Evolutionary conservation across 2,797 vertebrate genomes (phyloP).

Genomic region (Acipenser transmontanus): DNA sequence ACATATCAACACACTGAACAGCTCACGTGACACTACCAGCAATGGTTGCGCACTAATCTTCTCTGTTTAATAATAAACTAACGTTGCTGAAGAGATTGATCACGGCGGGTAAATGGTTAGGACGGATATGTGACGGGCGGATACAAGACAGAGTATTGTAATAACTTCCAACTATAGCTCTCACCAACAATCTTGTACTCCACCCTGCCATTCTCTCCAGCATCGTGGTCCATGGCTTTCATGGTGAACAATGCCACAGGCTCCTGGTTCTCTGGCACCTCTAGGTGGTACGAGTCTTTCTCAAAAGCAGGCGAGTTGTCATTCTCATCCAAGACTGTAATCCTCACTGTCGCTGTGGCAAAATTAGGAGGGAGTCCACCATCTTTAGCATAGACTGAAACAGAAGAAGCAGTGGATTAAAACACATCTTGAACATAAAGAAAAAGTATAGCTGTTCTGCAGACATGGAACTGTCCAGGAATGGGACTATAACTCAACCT

Average conservation of each 20-base stretch:
- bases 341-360: slow-evolving; percentile 66
- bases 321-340: slow-evolving; percentile 80
- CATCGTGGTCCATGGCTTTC: slow-evolving; percentile 76
- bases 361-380: slow-evolving; percentile 77
- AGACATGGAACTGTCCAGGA: no score
- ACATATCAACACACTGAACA: no score
- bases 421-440: neutral
- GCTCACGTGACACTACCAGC: no score
- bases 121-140: no score
- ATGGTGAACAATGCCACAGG: slow-evolving; percentile 65
- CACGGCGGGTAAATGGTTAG: no score
- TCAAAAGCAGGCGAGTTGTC: slow-evolving; percentile 80
- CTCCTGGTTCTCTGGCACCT: slow-evolving; percentile 86
- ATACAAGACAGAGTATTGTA: no score
- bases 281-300: slow-evolving; percentile 68
- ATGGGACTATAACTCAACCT: no score
- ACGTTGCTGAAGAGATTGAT: no score
- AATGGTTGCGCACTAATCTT: no score
- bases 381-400: slow-evolving; percentile 80
- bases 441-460: neutral
- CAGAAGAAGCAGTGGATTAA: slow-evolving; percentile 18
- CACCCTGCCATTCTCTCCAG: slow-evolving; percentile 65
- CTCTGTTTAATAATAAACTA: no score
- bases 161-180: neutral
- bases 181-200: slow-evolving; percentile 76